Evolutionary conservation across 2,888 invertebrate genomes (phyloP).

Genomic region (Sicus ferrugineus): DNA sequence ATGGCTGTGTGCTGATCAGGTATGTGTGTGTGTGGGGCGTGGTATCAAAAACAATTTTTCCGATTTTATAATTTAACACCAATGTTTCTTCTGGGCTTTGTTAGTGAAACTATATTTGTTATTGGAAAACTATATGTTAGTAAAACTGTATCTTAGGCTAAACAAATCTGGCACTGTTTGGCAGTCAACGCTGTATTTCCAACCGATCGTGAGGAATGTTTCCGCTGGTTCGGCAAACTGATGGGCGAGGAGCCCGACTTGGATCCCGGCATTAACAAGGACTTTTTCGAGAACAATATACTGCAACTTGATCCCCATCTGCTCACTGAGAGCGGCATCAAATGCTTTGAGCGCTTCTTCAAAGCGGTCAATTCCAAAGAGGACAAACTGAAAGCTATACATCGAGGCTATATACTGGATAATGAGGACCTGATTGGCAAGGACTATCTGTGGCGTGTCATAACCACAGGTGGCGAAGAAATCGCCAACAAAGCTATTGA

Average conservation of each 20-base stretch:
- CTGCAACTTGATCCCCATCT: constrained; percentile 89
- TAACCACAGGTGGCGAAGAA: constrained; percentile 89
- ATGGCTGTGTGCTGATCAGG: constrained; percentile 94
- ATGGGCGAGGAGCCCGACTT: constrained; percentile 97
- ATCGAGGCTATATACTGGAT: constrained; percentile 86
- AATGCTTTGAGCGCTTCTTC: constrained; percentile 76
- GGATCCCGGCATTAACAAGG: constrained; percentile 93
- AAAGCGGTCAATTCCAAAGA: constrained; percentile 92
- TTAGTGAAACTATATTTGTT: not conserved
- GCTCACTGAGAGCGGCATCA: constrained; percentile 94
- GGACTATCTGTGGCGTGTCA: constrained; percentile 95
- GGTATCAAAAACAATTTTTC: too few relatives aligned
- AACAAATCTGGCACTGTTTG: constrained; percentile 95
- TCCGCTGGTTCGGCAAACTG: constrained; percentile 96
- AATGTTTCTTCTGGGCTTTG: not conserved
- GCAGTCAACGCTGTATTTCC: constrained; percentile 93
- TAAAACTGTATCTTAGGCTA: constrained; percentile 68
- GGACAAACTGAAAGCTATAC: constrained; percentile 86
- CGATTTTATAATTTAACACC: too few relatives aligned
- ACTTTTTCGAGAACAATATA: constrained; percentile 95
- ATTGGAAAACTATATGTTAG: not conserved
- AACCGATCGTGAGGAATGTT: constrained; percentile 94
- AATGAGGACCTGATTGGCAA: constrained; percentile 94
- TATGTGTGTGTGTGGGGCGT: constrained; percentile 32
- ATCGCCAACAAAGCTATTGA: constrained; percentile 93